phyloP scores from a whole-genome alignment of 2,888 invertebrate species.

The Tenthredo distinguenda region DNA sequence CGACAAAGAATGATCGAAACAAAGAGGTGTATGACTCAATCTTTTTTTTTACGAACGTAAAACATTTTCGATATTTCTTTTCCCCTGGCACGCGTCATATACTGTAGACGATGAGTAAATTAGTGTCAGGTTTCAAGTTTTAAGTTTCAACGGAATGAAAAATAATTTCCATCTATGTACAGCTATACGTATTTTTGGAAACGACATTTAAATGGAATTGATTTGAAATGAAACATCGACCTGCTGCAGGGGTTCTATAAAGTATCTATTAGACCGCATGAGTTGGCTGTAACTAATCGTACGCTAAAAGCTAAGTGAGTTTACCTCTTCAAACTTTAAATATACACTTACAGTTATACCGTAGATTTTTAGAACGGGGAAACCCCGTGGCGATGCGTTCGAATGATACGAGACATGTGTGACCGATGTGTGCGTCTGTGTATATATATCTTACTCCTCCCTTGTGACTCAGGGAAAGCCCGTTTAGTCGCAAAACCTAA shows the following conservation, averaged over 20 bases:
- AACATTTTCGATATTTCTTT: not conserved
- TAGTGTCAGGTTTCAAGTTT: not conserved
- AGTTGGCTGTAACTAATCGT: not conserved
- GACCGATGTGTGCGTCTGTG: not conserved
- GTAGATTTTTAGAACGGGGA: constrained; percentile 1
- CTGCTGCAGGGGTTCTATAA: no score
- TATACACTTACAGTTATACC: not conserved
- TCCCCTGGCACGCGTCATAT: not conserved
- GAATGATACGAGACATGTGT: not conserved
- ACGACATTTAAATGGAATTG: not conserved
- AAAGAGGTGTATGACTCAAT: not conserved
- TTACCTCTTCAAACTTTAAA: not conserved
- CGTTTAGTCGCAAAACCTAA: constrained; percentile 26
- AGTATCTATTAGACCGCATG: not conserved
- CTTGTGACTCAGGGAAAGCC: constrained; percentile 18
- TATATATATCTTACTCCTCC: not conserved
- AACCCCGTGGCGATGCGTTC: constrained; percentile 29
- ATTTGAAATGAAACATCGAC: not conserved
- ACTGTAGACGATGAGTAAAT: not conserved
- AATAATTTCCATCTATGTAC: not conserved
- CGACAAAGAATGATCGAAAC: not conserved
- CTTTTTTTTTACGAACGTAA: not conserved
- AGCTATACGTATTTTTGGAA: not conserved
- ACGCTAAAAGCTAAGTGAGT: not conserved
- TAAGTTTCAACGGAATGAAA: not conserved